phyloP scores from a whole-genome alignment of 2,113 vertebrate genomes.

The Chaetorhynchus papuensis region DNA sequence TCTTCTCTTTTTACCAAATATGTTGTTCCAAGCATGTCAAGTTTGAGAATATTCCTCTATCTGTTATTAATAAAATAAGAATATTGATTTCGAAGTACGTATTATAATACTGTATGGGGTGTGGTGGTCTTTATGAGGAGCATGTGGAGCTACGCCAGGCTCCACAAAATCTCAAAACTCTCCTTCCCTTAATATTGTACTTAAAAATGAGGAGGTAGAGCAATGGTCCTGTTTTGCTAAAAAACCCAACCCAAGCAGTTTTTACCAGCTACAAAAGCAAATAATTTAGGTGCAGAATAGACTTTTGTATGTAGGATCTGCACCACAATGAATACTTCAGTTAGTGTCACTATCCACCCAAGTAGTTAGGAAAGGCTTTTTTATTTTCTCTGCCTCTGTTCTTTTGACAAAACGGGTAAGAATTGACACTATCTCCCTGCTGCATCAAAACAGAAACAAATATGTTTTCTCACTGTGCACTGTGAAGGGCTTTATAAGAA shows the following conservation, averaged over 20 bases:
- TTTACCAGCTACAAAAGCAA: background rate
- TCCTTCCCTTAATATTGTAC: background rate
- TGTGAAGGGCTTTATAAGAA: background rate
- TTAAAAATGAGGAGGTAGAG: background rate
- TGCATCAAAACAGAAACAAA: background rate
- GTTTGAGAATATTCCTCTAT: background rate
- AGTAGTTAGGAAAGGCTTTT: background rate
- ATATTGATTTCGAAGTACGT: background rate
- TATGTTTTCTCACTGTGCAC: background rate
- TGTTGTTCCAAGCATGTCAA: background rate
- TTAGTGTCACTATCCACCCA: background rate
- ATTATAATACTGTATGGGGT: rapidly evolving
- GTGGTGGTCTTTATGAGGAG: background rate
- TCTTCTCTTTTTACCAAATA: background rate
- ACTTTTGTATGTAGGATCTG: background rate
- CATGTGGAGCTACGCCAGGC: background rate
- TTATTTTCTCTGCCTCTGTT: background rate
- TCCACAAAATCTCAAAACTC: background rate
- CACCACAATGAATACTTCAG: background rate
- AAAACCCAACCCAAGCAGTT: background rate
- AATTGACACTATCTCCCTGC: background rate
- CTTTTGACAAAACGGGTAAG: background rate
- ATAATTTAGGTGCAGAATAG: constrained; percentile 8
- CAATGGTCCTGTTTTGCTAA: background rate
- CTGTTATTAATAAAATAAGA: background rate